phyloP scores from a whole-genome alignment of 1,140 invertebrate species.

The Proales similis region DNA sequence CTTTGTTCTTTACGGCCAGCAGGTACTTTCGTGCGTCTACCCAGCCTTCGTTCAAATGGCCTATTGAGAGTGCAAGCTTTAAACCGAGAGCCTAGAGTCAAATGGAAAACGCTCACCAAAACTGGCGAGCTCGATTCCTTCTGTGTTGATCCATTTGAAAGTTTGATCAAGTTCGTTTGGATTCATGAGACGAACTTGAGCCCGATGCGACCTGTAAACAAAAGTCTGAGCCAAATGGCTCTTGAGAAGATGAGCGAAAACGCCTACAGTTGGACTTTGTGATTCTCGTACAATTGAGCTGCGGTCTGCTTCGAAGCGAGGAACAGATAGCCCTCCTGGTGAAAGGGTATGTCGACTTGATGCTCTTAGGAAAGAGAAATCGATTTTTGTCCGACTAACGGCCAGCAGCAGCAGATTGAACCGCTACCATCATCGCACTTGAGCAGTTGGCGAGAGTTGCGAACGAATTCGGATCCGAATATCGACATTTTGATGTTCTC shows the following conservation, averaged over 20 bases:
- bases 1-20: constrained; percentile 17
- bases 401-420: too few relatives aligned
- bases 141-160: constrained; percentile 85
- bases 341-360: constrained; percentile 69
- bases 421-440: constrained; percentile 43
- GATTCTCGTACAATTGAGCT: constrained; percentile 65
- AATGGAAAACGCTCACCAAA: too few relatives aligned
- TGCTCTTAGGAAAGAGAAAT: constrained; percentile 47
- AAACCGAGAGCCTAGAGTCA: too few relatives aligned
- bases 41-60: constrained; percentile 37
- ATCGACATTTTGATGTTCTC: constrained; percentile 89
- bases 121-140: constrained; percentile 67
- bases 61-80: too few relatives aligned
- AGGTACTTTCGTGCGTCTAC: constrained; percentile 21
- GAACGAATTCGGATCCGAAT: constrained; percentile 79
- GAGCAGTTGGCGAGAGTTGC: constrained; percentile 68
- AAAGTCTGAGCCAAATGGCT: not conserved
- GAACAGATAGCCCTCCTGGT: constrained; percentile 77
- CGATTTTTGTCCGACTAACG: not conserved
- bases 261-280: constrained; percentile 65
- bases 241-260: not conserved
- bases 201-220: constrained; percentile 60
- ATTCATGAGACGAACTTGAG: constrained; percentile 68
- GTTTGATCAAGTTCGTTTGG: constrained; percentile 62
- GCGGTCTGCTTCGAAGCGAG: constrained; percentile 70